Percentiles rank a stretch among this genome's conserved stretches.
Evolutionary conservation across 2,797 vertebrate species (phyloP).

Genomic region (Lepilemur septentrionalis): DNA sequence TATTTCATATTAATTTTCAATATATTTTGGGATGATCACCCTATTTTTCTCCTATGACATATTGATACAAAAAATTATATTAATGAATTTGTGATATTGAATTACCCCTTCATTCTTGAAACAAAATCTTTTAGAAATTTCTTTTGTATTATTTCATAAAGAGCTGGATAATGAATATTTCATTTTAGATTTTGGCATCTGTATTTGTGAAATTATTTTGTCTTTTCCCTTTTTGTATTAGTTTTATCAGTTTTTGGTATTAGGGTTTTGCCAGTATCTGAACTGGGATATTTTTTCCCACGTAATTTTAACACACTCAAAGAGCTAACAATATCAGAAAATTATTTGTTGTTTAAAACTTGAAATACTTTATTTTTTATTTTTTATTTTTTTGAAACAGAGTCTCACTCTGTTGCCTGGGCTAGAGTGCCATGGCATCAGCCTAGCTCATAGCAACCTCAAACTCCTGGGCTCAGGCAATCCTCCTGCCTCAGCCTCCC

Average conservation of each 20-base stretch:
- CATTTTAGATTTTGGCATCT: background rate
- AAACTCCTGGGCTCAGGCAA: too few relatives aligned
- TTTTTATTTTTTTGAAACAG: too few relatives aligned
- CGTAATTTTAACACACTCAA: background rate
- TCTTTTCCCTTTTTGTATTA: constrained; percentile 13
- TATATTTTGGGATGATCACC: background rate
- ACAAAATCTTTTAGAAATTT: constrained; percentile 14
- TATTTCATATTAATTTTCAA: constrained; percentile 18
- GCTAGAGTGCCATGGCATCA: too few relatives aligned
- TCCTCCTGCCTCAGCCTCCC: too few relatives aligned
- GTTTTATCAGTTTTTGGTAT: background rate
- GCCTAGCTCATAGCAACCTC: too few relatives aligned
- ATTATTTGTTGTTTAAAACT: constrained; percentile 15
- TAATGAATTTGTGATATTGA: constrained; percentile 52
- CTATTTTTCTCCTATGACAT: constrained; percentile 36
- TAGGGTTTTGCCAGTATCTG: background rate
- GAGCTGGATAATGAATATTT: background rate
- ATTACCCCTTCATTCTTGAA: constrained; percentile 38
- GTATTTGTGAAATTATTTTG: background rate
- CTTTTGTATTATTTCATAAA: background rate
- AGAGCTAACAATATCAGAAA: background rate
- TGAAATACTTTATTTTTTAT: background rate
- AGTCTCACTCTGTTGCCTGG: too few relatives aligned
- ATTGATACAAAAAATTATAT: constrained; percentile 40
- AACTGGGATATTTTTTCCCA: background rate